Percentiles rank a stretch among this genome's conserved stretches.
Conservation (phyloP, 2,113 vertebrate genomes). For the Antechinus flavipes region DNA sequence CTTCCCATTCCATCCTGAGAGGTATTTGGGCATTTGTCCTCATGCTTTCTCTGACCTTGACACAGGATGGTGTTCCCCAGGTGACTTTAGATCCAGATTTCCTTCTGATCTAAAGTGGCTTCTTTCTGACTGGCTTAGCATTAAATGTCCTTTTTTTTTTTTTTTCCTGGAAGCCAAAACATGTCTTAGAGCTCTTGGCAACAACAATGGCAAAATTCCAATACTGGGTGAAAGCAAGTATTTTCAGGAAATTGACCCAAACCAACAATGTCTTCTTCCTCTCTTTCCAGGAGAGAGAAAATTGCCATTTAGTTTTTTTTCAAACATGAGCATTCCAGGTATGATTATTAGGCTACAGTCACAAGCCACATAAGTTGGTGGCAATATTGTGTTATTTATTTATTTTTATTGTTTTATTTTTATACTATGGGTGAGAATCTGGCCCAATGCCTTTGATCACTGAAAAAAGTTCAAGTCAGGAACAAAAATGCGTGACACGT, state of each 20-base stretch:
- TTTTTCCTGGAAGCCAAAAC: not conserved
- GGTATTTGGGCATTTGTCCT: not conserved
- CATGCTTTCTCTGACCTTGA: not conserved
- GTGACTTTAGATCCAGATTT: constrained; percentile 1
- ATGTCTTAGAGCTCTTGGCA: constrained; percentile 23
- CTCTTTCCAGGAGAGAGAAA: not conserved
- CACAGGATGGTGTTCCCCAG: not conserved
- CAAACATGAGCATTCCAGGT: not conserved
- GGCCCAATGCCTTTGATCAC: constrained; percentile 27
- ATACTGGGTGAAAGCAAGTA: not conserved
- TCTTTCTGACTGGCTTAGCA: not conserved
- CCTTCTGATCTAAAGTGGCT: constrained; percentile 5
- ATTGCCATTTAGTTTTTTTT: not conserved
- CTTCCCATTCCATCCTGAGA: not conserved
- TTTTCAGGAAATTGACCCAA: constrained; percentile 41
- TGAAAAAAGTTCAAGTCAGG: constrained; percentile 19
- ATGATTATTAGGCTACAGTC: constrained; percentile 8
- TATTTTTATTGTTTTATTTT: not conserved
- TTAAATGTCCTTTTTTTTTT: constrained; percentile 16
- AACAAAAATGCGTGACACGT: not conserved
- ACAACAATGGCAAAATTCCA: constrained; percentile 15
- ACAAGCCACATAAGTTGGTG: not conserved
- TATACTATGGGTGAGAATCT: not conserved
- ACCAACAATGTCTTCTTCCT: not conserved
- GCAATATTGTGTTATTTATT: not conserved